Base-by-base conservation (phyloP, 2,888 invertebrate species). In the Macaria notata region DNA sequence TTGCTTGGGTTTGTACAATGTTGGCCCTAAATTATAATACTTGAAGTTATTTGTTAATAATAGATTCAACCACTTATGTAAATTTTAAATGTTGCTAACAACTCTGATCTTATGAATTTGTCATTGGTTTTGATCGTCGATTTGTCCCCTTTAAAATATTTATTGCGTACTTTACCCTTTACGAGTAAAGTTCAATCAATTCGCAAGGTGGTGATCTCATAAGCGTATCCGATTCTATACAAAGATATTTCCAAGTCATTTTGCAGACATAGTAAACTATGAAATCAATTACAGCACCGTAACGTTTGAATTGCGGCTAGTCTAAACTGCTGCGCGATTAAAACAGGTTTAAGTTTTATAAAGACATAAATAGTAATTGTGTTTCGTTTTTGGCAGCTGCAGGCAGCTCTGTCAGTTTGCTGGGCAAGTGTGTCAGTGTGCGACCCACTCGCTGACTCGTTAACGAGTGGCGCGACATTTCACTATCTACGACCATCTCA, bases 381-480 rank as follows among this genome's bases (percentile, higher is more conserved):
- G 66, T 66, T 76, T 75, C 64, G 74, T 72, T 73, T 77, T 78
- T 77, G 64, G 69, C 75, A 77, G 77, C 71, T 73, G 77, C 72
- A 75, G 71, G 73, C 70, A 63, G 69, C 76, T 84, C 83, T 83
- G 81, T 82, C 77, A 83, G 73, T 80, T 72, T 79, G 73, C 65
- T 80, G 76, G 75, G 71, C 83, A 86, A 86, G 86, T 86, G 81
- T 86, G 88, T 75, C 86, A 80, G 65, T 65, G 8, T n/a, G 41
- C 80, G 83, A 84, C 84, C 84, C 76, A 81, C 81, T 85, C 84
- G 81, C 81, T 85, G 84, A 81, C 80, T 79, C 52, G 67, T 71
- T 69, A 72, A 73, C 73, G 71, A 74, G 71, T 70, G 69, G 67
- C 70, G 68, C 71, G 75, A 79, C 80, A 79, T 83, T 85, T 86